A percentile compares a stretch with the other conserved stretches of the same genome.
Conservation (phyloP, 2,888 invertebrate genomes). For the Gastrophysa polygoni region DNA sequence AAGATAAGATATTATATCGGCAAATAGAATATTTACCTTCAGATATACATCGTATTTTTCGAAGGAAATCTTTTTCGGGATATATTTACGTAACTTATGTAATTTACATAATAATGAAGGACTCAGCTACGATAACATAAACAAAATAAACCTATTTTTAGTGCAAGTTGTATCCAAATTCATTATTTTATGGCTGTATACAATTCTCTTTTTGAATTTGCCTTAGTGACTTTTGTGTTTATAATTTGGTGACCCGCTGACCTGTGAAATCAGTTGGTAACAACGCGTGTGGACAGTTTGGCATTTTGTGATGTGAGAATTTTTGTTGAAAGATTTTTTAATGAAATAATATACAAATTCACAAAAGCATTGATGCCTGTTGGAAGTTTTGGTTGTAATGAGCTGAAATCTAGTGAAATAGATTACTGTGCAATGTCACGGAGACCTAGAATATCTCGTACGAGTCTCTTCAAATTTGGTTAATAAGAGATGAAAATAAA, state of each 20-base stretch:
- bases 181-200: neutral
- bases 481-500: slow-evolving; percentile 60
- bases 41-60: too few species aligned
- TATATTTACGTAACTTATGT: neutral
- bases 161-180: neutral
- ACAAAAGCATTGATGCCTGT: slow-evolving; percentile 52
- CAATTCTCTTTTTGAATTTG: slow-evolving; percentile 37
- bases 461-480: slow-evolving; percentile 58
- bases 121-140: neutral
- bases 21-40: too few species aligned
- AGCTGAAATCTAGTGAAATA: slow-evolving; percentile 48
- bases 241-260: slow-evolving; percentile 38
- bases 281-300: slow-evolving; percentile 60
- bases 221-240: slow-evolving; percentile 42
- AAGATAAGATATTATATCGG: too few species aligned
- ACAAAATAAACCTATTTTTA: slow-evolving; percentile 7
- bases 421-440: slow-evolving; percentile 51
- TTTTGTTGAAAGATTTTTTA: slow-evolving; percentile 58
- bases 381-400: slow-evolving; percentile 45
- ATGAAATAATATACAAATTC: slow-evolving; percentile 53
- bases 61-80: too few species aligned
- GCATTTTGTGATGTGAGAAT: slow-evolving; percentile 61
- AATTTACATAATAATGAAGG: neutral
- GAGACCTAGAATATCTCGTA: slow-evolving; percentile 48
- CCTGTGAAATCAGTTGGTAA: slow-evolving; percentile 52